phyloP scores from a whole-genome alignment of 2,797 vertebrate genomes.

The Chaetophractus vellerosus region DNA sequence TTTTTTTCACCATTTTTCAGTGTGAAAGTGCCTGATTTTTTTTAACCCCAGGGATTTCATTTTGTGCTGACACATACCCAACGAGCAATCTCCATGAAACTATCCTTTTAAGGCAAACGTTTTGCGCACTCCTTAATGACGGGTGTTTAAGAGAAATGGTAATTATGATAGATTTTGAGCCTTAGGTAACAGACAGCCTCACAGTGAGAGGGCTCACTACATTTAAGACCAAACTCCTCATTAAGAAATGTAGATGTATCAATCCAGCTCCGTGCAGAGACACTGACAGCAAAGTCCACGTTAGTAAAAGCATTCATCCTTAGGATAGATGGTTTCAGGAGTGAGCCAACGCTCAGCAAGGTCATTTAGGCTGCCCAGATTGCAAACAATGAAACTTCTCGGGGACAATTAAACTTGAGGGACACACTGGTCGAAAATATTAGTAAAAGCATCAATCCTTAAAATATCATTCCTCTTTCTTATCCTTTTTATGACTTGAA shows the following conservation, averaged over 20 bases:
- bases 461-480: constrained; percentile 74
- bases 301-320: constrained; percentile 84
- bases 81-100: constrained; percentile 84
- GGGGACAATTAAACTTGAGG: constrained; percentile 74
- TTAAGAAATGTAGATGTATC: constrained; percentile 89
- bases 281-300: constrained; percentile 85
- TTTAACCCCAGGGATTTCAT: constrained; percentile 85
- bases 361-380: constrained; percentile 77
- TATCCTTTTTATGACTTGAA: neutral
- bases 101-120: constrained; percentile 87
- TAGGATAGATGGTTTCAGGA: constrained; percentile 80
- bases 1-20: constrained; percentile 73
- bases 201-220: constrained; percentile 86
- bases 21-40: constrained; percentile 80
- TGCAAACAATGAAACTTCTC: constrained; percentile 75
- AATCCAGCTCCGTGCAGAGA: constrained; percentile 79
- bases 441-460: constrained; percentile 77
- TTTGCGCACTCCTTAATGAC: constrained; percentile 88
- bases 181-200: constrained; percentile 88
- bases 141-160: constrained; percentile 86
- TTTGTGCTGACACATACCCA: constrained; percentile 86
- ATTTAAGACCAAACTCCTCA: constrained; percentile 88
- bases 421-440: constrained; percentile 29
- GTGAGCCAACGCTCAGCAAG: constrained; percentile 73
- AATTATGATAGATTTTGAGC: constrained; percentile 90